Conservation (phyloP, 2,888 invertebrate genomes). For the Rhagophthalmus giganteus region DNA sequence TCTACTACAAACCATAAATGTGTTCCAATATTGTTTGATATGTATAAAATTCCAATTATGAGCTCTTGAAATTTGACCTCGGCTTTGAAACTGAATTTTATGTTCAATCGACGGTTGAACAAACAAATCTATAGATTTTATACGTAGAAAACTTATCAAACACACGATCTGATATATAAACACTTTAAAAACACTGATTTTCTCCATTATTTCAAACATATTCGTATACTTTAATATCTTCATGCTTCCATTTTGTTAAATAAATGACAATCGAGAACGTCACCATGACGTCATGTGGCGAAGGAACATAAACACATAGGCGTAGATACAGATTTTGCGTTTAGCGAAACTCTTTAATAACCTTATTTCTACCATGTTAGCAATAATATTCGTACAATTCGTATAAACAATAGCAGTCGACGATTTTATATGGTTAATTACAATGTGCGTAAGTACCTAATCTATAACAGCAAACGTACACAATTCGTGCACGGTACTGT, state of each 20-base stretch:
- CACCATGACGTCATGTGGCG: not conserved
- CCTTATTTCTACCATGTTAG: too few species aligned
- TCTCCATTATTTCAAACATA: slow-evolving; percentile 19
- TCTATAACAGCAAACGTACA: too few species aligned
- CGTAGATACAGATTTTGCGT: too few species aligned
- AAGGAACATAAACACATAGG: too few species aligned
- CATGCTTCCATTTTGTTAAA: slow-evolving; percentile 22
- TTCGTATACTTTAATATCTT: slow-evolving; percentile 9
- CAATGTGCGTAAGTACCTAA: too few species aligned
- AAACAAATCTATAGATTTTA: too few species aligned
- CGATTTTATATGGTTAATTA: too few species aligned
- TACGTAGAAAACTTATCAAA: too few species aligned
- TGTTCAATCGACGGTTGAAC: not conserved
- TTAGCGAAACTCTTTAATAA: too few species aligned
- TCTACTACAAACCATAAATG: not conserved
- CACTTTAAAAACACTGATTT: slow-evolving; percentile 7
- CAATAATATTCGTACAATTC: too few species aligned
- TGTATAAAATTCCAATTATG: not conserved
- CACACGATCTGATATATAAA: not conserved
- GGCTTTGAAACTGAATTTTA: not conserved
- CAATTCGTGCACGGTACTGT: too few species aligned
- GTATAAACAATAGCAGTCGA: too few species aligned
- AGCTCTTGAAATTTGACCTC: slow-evolving; percentile 6
- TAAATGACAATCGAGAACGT: slow-evolving; percentile 4
- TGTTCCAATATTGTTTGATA: not conserved